A percentile compares a stretch with the other conserved stretches of the same genome.
Conservation (phyloP, 1,140 invertebrate genomes). For the Samia ricini region DNA sequence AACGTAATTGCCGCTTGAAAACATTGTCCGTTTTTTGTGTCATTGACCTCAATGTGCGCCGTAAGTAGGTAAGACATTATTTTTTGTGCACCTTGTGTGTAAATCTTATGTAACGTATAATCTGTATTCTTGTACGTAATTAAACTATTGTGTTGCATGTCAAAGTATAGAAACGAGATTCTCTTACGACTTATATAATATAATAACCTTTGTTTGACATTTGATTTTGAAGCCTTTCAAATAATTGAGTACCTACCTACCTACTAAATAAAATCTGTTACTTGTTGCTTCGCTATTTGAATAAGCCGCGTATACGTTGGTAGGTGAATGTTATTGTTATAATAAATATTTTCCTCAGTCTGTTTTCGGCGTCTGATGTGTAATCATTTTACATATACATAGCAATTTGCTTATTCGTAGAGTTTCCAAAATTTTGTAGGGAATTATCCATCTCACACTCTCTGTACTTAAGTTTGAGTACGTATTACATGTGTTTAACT, state of each 20-base stretch:
- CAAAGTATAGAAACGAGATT: constrained; percentile 28
- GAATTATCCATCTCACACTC: background rate
- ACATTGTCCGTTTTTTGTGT: constrained; percentile 56
- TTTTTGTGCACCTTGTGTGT: constrained; percentile 49
- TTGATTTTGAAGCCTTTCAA: constrained; percentile 50
- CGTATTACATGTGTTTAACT: background rate
- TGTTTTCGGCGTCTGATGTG: constrained; percentile 20
- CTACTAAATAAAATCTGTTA: constrained; percentile 37
- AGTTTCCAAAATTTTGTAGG: background rate
- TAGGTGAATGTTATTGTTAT: constrained; percentile 16
- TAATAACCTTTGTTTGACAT: constrained; percentile 61
- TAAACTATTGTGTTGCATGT: constrained; percentile 49
- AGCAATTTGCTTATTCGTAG: background rate
- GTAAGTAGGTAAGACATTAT: constrained; percentile 45
- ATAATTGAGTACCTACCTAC: constrained; percentile 22
- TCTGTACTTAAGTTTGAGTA: background rate
- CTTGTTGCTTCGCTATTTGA: constrained; percentile 50
- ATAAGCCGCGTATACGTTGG: constrained; percentile 14
- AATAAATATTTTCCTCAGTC: constrained; percentile 23
- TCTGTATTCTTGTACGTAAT: constrained; percentile 43
- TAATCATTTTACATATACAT: background rate
- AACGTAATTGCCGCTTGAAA: constrained; percentile 29
- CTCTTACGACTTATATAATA: constrained; percentile 46
- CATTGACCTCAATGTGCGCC: constrained; percentile 51
- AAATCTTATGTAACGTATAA: constrained; percentile 51